phyloP scores from a whole-genome alignment of 35 echinoderm and acorn worm genomes.

The Heliocidaris erythrogramma region DNA sequence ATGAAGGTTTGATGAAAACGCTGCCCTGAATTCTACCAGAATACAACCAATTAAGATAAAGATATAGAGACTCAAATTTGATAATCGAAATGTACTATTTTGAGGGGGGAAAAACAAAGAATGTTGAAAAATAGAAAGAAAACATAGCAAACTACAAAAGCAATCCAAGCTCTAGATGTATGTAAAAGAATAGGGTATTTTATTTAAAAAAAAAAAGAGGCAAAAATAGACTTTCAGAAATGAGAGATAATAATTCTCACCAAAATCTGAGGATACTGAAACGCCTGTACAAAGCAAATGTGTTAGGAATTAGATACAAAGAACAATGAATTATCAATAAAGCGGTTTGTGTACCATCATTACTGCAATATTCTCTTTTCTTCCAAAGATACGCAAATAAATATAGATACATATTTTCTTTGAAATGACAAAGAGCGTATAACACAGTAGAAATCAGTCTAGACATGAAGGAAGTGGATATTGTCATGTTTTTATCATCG shows the following conservation, averaged over 20 bases:
- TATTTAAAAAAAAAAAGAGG: background rate
- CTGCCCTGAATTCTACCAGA: background rate
- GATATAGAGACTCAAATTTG: background rate
- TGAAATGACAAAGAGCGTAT: too few relatives aligned
- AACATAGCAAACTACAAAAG: background rate
- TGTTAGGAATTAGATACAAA: too few relatives aligned
- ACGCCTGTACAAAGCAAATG: too few relatives aligned
- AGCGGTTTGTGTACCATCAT: too few relatives aligned
- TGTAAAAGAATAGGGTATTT: background rate
- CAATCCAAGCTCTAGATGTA: background rate
- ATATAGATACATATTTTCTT: too few relatives aligned
- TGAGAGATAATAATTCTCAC: background rate
- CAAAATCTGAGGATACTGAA: background rate
- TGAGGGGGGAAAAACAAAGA: background rate
- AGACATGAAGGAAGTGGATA: too few relatives aligned
- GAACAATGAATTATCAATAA: too few relatives aligned
- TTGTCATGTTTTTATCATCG: too few relatives aligned
- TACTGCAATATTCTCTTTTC: too few relatives aligned
- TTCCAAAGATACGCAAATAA: too few relatives aligned
- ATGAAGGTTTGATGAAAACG: too few relatives aligned
- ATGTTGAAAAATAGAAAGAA: conserved; percentile 34
- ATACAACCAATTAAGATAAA: background rate
- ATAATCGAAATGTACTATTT: background rate
- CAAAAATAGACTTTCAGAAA: background rate
- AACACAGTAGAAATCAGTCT: too few relatives aligned